phyloP scores from a whole-genome alignment of 2,113 vertebrate species.

The Siniperca knerii region DNA sequence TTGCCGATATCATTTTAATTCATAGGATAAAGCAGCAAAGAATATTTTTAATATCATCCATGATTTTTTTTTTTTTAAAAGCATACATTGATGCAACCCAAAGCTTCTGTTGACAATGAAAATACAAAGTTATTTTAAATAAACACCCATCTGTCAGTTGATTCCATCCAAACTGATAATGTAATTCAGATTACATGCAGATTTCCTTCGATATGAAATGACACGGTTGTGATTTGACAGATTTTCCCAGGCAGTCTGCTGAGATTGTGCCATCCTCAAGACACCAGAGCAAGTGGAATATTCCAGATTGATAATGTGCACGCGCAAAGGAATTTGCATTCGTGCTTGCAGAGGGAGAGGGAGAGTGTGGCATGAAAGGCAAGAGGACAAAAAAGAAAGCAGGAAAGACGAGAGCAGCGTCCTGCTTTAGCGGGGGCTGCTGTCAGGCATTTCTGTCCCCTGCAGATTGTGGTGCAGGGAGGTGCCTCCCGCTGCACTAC shows the following conservation, averaged over 20 bases:
- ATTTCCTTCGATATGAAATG: not conserved
- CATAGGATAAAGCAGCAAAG: conserved; percentile 12
- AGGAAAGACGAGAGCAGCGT: conserved; percentile 32
- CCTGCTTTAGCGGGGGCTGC: conserved; percentile 24
- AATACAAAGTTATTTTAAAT: not conserved
- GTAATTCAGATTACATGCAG: not conserved
- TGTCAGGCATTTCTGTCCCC: conserved; percentile 49
- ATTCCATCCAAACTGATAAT: not conserved
- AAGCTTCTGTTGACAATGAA: not conserved
- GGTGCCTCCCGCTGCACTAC: conserved; percentile 69
- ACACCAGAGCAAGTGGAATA: conserved; percentile 54
- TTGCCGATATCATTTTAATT: conserved; percentile 61
- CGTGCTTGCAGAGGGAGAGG: conserved; percentile 33
- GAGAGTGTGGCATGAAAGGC: conserved; percentile 20
- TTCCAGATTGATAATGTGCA: conserved; percentile 34
- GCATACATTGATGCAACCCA: not conserved
- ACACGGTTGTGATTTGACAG: too few relatives aligned
- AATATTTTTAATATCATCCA: not conserved
- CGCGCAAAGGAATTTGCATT: conserved; percentile 48
- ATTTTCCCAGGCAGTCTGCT: not conserved
- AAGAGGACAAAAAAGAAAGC: conserved; percentile 26
- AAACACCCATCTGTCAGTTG: not conserved
- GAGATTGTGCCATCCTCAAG: conserved; percentile 32
- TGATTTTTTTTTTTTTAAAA: not conserved
- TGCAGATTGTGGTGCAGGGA: conserved; percentile 70